These are phyloP conservation scores for Potorous gilbertii DNA, from an alignment of 2,797 vertebrate genomes.

Conservation along the genomic window DNA sequence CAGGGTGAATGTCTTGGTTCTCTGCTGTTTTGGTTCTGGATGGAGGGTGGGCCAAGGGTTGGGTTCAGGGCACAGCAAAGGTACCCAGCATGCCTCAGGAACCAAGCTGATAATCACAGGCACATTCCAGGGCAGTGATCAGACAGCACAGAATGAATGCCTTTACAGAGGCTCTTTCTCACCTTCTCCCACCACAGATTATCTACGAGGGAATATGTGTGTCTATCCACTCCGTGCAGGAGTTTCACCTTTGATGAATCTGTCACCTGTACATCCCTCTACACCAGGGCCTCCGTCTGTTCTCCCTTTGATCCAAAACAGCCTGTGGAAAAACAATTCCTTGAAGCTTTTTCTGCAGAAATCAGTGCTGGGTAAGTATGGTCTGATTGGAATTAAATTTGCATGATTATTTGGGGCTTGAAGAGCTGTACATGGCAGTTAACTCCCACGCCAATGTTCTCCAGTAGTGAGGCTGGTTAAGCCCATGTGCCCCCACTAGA, in stretches of 20 bases:
- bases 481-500: not conserved
- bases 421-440: not conserved
- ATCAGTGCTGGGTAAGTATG: not conserved
- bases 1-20: not conserved
- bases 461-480: not conserved
- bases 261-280: not conserved
- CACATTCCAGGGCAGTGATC: not conserved
- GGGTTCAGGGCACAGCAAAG: not conserved
- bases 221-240: not conserved
- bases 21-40: not conserved
- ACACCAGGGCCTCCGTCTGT: not conserved
- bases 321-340: not conserved
- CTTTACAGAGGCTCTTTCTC: not conserved
- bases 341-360: not conserved
- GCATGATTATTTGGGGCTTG: not conserved
- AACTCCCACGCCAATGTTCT: not conserved
- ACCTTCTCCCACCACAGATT: not conserved
- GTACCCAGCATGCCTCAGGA: not conserved
- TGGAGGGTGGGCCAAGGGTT: not conserved
- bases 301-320: not conserved
- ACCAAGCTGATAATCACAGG: not conserved
- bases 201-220: not conserved
- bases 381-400: not conserved
- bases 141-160: not conserved
- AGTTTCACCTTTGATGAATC: not conserved